Percentiles rank a stretch among this genome's conserved stretches.
Conservation (phyloP, 1,140 invertebrate genomes). For the Ooceraea biroi region DNA sequence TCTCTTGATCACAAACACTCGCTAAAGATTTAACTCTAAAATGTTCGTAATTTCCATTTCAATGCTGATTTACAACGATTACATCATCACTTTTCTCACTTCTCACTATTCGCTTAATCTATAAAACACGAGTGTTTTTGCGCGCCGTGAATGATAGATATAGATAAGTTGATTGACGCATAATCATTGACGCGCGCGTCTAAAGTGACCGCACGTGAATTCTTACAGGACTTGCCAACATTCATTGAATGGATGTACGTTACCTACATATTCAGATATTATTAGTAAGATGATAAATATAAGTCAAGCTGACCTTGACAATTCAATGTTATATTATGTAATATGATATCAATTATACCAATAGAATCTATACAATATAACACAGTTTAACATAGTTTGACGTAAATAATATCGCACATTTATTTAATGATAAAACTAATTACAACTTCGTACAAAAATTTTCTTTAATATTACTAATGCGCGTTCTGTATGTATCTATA, state of each 20-base stretch:
- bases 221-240: neutral
- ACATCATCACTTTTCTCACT: neutral
- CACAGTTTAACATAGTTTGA: neutral
- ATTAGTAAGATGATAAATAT: neutral
- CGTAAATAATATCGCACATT: neutral
- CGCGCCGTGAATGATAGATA: neutral
- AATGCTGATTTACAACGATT: neutral
- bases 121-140: neutral
- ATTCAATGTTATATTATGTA: neutral
- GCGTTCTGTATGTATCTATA: no score
- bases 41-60: neutral
- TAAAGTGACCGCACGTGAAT: neutral
- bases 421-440: neutral
- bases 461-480: neutral
- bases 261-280: slow-evolving; percentile 27
- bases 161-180: neutral
- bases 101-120: neutral
- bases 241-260: slow-evolving; percentile 24
- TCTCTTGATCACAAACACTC: no score
- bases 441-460: neutral
- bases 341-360: neutral
- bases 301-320: neutral
- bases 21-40: no score
- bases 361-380: neutral
- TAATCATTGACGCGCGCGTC: slow-evolving; percentile 21